These are phyloP conservation scores for Podarcis cretensis DNA, from an alignment of 2,113 vertebrate genomes.

Conservation along the genomic window DNA sequence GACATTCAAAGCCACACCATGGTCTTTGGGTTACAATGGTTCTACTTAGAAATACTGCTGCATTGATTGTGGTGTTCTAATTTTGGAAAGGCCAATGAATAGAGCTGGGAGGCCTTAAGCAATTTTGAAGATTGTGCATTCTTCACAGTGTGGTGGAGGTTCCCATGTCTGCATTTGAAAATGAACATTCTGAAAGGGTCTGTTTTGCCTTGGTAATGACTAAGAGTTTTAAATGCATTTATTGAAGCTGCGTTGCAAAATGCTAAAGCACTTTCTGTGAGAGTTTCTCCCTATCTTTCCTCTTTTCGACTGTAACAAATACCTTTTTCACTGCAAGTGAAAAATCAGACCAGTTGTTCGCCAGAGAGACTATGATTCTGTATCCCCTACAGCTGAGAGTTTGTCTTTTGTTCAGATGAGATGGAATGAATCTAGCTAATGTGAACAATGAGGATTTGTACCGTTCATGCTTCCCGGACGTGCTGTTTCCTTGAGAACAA, in stretches of 20 bases:
- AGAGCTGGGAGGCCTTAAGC: background rate
- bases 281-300: background rate
- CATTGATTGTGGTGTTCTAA: background rate
- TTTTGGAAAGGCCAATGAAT: background rate
- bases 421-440: constrained; percentile 63
- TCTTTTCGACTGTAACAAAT: constrained; percentile 48
- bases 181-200: background rate
- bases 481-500: constrained; percentile 72
- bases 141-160: background rate
- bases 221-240: background rate
- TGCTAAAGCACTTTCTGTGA: constrained; percentile 1
- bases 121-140: background rate
- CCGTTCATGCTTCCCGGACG: constrained; percentile 71
- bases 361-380: constrained; percentile 40
- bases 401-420: constrained; percentile 65
- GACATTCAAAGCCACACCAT: background rate
- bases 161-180: background rate
- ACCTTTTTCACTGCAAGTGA: constrained; percentile 67
- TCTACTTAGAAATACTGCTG: background rate
- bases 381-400: constrained; percentile 50
- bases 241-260: background rate
- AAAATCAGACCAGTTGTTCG: constrained; percentile 12
- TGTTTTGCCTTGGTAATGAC: background rate
- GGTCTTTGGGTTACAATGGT: background rate
- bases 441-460: constrained; percentile 74